A percentile compares a stretch with the other conserved stretches of the same genome.
Conservation (phyloP, 2,113 vertebrate genomes). For the Tauraco erythrolophus region DNA sequence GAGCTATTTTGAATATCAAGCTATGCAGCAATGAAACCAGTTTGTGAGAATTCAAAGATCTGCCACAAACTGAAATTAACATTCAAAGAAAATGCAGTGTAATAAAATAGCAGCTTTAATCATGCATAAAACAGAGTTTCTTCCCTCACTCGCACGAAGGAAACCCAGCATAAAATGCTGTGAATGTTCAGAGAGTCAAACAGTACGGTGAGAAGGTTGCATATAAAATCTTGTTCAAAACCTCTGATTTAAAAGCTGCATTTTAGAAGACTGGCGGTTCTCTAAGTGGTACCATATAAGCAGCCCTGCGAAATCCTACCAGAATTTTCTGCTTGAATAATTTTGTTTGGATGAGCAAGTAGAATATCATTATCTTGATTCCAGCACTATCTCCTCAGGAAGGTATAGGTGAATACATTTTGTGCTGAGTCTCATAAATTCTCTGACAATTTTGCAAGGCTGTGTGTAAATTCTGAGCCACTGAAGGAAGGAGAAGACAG, state of each 20-base stretch:
- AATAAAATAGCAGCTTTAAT: slow-evolving; percentile 48
- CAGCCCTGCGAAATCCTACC: background rate
- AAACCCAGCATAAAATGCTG: background rate
- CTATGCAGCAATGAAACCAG: background rate
- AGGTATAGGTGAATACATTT: slow-evolving; percentile 33
- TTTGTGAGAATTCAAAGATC: slow-evolving; percentile 31
- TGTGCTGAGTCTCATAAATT: slow-evolving; percentile 49
- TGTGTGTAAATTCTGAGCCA: slow-evolving; percentile 37
- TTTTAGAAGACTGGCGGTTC: background rate
- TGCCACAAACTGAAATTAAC: slow-evolving; percentile 53
- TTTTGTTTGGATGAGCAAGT: background rate
- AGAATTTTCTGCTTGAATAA: slow-evolving; percentile 41
- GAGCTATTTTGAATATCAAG: slow-evolving; percentile 46
- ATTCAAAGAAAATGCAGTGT: slow-evolving; percentile 45
- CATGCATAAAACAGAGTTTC: slow-evolving; percentile 25
- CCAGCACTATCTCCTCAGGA: slow-evolving; percentile 3
- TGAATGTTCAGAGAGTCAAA: slow-evolving; percentile 8
- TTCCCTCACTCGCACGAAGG: background rate
- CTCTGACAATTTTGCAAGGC: slow-evolving; percentile 34
- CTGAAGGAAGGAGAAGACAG: background rate
- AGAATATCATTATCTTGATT: slow-evolving; percentile 43
- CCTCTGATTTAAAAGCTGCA: slow-evolving; percentile 31
- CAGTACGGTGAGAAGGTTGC: background rate
- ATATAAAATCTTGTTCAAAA: background rate
- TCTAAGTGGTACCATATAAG: background rate